Percentiles rank a stretch among this genome's conserved stretches.
These are phyloP conservation scores for Epistrophe eligans DNA, from an alignment of 2,888 invertebrate genomes.

Conservation along the genomic window DNA sequence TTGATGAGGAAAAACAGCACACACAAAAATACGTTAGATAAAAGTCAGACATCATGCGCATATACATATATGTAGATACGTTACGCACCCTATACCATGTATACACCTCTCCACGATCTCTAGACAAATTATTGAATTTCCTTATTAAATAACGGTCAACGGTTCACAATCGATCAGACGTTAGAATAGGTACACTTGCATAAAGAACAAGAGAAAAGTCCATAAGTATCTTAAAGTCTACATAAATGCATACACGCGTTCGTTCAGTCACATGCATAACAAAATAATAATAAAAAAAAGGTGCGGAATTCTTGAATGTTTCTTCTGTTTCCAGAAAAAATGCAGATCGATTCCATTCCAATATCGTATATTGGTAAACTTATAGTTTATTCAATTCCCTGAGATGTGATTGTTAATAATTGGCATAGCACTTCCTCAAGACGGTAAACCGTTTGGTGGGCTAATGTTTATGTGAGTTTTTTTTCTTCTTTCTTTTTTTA, in stretches of 20 bases:
- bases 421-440: slow-evolving; percentile 66
- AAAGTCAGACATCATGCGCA: slow-evolving; percentile 19
- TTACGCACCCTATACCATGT: slow-evolving; percentile 4
- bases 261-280: background rate
- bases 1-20: slow-evolving; percentile 53
- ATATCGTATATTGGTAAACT: background rate
- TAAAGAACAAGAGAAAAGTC: slow-evolving; percentile 6
- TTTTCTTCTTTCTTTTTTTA: background rate
- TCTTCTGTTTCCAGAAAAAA: slow-evolving; percentile 40
- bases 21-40: slow-evolving; percentile 53
- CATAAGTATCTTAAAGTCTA: slow-evolving; percentile 12
- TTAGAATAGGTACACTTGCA: background rate
- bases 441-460: slow-evolving; percentile 32
- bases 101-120: slow-evolving; percentile 23
- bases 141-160: slow-evolving; percentile 75
- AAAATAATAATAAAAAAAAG: slow-evolving; percentile 21
- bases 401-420: slow-evolving; percentile 73
- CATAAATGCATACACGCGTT: too few species aligned
- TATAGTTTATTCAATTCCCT: slow-evolving; percentile 58
- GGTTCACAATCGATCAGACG: slow-evolving; percentile 62
- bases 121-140: slow-evolving; percentile 66
- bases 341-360: slow-evolving; percentile 69
- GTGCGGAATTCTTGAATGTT: slow-evolving; percentile 46
- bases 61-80: too few species aligned
- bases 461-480: background rate